Base-by-base conservation (phyloP, 2,797 vertebrate genomes). In the Lates japonicus region DNA sequence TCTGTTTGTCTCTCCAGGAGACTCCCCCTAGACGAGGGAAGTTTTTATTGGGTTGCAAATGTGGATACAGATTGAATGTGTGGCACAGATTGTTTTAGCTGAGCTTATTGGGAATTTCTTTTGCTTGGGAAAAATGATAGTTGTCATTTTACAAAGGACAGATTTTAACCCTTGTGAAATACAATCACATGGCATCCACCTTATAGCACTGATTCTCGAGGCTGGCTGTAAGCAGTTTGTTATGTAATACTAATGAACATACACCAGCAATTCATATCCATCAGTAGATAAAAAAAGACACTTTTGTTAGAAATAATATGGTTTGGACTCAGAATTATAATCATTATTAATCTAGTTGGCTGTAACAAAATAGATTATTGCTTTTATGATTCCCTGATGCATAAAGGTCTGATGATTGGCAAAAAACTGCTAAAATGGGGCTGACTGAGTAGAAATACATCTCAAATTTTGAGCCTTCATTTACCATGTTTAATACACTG, bases 241-340 rank as follows among this genome's bases (percentile, higher is more conserved):
- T 49, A 69, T 69, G 51, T 58, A 62, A 70, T 41, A 39, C 17
- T 11, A 42, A 74, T 61, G 33, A 79, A 29, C 49, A 59, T n/a
- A 63, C 41, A 48, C 10, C 20, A 75, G 44, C 48, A n/a, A 19
- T 79, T 76, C 33, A 67, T 48, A 64, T 77, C 19, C 60, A 54
- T 46, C 58, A 61, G 37, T 46, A 2, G 17, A 63, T 52, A 70
- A 52, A 77, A 33, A 55, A 57, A 59, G 35, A 55, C 63, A 74
- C 31, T 63, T 60, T 60, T 66, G 25, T 57, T 25, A 1, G 39
- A 77, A 46, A 29, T 48, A 48, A 70, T 54, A 39, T 25, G 14
- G 63, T 41, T 76, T 19, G 22, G 46, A 81, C 62, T 69, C 46
- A 73, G 19, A 76, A 29, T 79, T 10, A 59, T 16, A 65, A 81